phyloP scores from a whole-genome alignment of 92 coral and sea anemone genomes.

The Heteractis magnifica region DNA sequence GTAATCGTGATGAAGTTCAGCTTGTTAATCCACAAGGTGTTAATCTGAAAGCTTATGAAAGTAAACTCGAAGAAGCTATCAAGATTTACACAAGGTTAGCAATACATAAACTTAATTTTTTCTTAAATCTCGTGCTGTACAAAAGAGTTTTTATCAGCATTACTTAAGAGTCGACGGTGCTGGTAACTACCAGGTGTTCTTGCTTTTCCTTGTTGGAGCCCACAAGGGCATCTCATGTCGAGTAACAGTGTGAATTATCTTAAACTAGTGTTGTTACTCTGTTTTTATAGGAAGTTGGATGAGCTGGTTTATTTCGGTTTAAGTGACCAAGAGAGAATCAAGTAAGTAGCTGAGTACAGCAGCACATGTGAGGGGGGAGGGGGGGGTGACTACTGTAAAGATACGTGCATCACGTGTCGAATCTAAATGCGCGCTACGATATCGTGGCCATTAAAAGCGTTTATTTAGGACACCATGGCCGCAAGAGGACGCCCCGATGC shows the following conservation, averaged over 20 bases:
- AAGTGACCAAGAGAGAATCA: conserved; percentile 77
- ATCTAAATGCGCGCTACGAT: background rate
- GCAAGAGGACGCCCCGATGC: background rate
- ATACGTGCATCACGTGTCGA: background rate
- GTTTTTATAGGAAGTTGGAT: conserved; percentile 55
- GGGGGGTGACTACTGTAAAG: background rate
- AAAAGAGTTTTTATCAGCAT: too few relatives aligned
- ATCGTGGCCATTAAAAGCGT: background rate
- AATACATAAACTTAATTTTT: background rate
- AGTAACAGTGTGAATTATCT: too few relatives aligned
- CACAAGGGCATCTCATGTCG: too few relatives aligned
- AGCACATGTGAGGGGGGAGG: background rate
- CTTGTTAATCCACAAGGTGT: conserved; percentile 86
- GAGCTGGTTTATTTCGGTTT: conserved; percentile 69
- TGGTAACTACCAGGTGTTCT: too few relatives aligned
- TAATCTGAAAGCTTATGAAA: conserved; percentile 79
- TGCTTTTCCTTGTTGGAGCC: too few relatives aligned
- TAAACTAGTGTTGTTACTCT: background rate
- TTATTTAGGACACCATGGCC: background rate
- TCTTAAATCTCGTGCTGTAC: background rate
- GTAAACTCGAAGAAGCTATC: conserved; percentile 66
- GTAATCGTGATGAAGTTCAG: conserved; percentile 82
- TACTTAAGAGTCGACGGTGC: too few relatives aligned
- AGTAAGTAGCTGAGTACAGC: conserved; percentile 43
- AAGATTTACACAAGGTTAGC: conserved; percentile 62